Conservation (phyloP, 1,140 invertebrate genomes). For the Papilio helenus region DNA sequence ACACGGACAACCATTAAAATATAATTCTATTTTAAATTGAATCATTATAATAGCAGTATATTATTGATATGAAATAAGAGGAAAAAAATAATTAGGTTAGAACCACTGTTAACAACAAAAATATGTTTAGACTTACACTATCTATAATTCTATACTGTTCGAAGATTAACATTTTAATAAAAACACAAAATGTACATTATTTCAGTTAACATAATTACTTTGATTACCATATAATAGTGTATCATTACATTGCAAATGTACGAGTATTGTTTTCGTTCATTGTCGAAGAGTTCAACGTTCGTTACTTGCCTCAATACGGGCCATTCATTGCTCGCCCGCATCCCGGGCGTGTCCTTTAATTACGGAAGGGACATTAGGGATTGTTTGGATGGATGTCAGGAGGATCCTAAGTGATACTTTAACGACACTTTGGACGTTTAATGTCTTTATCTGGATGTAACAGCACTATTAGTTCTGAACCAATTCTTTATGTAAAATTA, state of each 20-base stretch:
- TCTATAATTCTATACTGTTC: no score
- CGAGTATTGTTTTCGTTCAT: conserved; percentile 42
- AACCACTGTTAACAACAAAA: no score
- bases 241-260: conserved; percentile 9
- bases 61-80: no score
- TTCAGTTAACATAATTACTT: neutral
- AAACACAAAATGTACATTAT: conserved; percentile 11
- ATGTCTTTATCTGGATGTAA: neutral
- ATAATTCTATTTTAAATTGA: neutral
- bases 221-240: conserved; percentile 17
- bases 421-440: conserved; percentile 2
- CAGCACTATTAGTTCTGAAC: neutral
- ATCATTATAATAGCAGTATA: neutral
- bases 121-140: no score
- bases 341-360: conserved; percentile 61
- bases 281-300: conserved; percentile 52
- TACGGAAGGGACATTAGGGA: conserved; percentile 57
- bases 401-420: conserved; percentile 28
- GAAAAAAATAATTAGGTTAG: no score
- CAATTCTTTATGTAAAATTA: neutral
- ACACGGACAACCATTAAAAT: conserved; percentile 3
- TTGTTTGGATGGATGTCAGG: conserved; percentile 40
- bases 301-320: conserved; percentile 56
- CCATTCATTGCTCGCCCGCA: conserved; percentile 64
- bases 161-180: neutral